These are phyloP conservation scores for Prolemur simus DNA, from an alignment of 2,113 vertebrate species.

Conservation along the genomic window DNA sequence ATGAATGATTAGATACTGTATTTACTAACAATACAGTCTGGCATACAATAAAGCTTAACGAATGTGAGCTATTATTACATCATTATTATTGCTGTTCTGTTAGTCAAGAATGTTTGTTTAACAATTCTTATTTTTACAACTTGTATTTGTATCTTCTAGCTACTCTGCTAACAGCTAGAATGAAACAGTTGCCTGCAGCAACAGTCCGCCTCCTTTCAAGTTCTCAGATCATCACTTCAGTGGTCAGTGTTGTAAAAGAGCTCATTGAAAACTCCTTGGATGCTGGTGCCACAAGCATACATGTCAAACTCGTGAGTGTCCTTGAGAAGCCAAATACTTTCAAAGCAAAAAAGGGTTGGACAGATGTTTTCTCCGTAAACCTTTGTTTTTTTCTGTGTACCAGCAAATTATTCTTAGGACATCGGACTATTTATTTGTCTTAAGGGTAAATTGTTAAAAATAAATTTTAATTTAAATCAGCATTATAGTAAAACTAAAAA, in stretches of 20 bases:
- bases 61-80: not conserved
- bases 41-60: not conserved
- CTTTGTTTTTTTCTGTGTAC: not conserved
- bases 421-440: not conserved
- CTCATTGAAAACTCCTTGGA: constrained; percentile 96
- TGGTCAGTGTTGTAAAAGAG: constrained; percentile 95
- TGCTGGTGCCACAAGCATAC: constrained; percentile 90
- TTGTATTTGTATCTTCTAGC: constrained; percentile 51
- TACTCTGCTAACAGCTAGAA: constrained; percentile 72
- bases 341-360: not conserved
- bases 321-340: not conserved
- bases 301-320: constrained; percentile 92
- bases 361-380: not conserved
- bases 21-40: not conserved
- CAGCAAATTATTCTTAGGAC: not conserved
- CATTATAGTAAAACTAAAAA: not conserved
- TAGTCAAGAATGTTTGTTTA: not conserved
- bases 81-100: not conserved
- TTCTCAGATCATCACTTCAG: constrained; percentile 94
- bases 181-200: constrained; percentile 93
- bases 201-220: constrained; percentile 94
- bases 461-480: constrained; percentile 6
- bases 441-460: constrained; percentile 42
- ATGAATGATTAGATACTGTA: not conserved
- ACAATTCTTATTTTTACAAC: not conserved